Evolutionary conservation across 2,888 invertebrate species (phyloP), one percentile per base, ranked within the genome.

Genomic region (Acrocera orbiculus): DNA sequence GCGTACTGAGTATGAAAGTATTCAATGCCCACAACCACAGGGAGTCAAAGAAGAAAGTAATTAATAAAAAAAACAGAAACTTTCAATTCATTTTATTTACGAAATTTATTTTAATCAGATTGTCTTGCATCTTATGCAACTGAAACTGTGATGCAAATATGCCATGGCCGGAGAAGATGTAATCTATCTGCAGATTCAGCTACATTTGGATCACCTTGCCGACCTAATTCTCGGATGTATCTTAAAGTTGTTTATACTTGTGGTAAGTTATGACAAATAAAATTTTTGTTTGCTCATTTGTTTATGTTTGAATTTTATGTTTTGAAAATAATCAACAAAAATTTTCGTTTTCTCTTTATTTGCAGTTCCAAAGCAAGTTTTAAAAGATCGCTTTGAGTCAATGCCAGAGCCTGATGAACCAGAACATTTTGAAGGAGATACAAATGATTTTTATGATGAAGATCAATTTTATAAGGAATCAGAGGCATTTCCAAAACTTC

Each of bases 41-140:
- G 85, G 85, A 32, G 81, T 85, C 51, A 75, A 76, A 42, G 86
- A 86, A 58, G 83, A 86, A 65, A 83, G 86, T 86, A 61, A 76
- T 80, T 72, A 39, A n/a, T n/a, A 2, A 2, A 19, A 19, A 19
- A 19, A 19, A 19, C 19, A 19, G 8, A 19, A 19, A 19, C 8
- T 5, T n/a, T 22, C 22, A 22, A 8, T 5, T 22, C 10, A 22
- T 22, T 22, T 22, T 22, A 10, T 10, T 22, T 6, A 22, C 22
- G 10, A 22, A 6, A 8, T 6, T 19, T 19, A 19, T 19, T 8
- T 6, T 19, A 5, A 19, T 19, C 19, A 90, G 89, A 85, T 6
- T 92, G 90, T 56, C 67, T 83, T 54, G 81, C 82, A 46, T 78
- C 79, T 43, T 82, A 81, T 58, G 85, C 87, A 7, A 83, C 87